Conservation (phyloP, 2,797 vertebrate genomes). For the Aulostomus chinensis region DNA sequence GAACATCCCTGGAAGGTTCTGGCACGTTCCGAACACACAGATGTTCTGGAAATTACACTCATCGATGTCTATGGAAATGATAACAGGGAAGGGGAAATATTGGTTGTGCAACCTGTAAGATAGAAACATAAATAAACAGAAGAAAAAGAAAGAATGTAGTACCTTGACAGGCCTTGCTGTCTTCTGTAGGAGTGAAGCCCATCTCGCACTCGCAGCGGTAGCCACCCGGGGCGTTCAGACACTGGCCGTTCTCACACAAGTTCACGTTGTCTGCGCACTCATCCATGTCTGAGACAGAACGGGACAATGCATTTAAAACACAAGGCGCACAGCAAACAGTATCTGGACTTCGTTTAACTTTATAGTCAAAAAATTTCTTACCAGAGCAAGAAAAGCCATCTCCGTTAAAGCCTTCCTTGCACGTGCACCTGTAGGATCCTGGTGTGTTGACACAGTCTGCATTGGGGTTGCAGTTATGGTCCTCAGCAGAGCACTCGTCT, state of each 20-base stretch:
- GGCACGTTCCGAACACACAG: conserved; percentile 91
- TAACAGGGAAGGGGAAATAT: not conserved
- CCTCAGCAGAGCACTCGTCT: conserved; percentile 87
- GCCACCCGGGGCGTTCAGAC: conserved; percentile 90
- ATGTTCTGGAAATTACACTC: conserved; percentile 94
- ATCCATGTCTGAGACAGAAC: conserved; percentile 84
- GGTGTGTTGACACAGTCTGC: conserved; percentile 90
- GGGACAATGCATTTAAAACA: not conserved
- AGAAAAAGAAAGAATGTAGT: not conserved
- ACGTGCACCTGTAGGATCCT: conserved; percentile 90
- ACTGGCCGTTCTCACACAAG: conserved; percentile 93
- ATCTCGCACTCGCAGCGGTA: conserved; percentile 95
- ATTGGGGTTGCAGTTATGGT: conserved; percentile 88
- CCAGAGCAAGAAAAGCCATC: conserved; percentile 92
- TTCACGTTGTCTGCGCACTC: conserved; percentile 92
- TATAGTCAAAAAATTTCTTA: conserved; percentile 37
- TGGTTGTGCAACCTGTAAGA: not conserved
- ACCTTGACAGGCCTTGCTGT: conserved; percentile 94
- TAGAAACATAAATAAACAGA: not conserved
- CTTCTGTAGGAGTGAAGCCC: conserved; percentile 92
- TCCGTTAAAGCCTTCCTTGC: conserved; percentile 88
- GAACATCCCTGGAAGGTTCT: conserved; percentile 96
- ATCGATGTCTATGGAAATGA: conserved; percentile 85
- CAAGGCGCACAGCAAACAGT: too few relatives aligned
- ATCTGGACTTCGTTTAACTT: too few relatives aligned